Evolutionary conservation across 23 tunicate genomes (phyloP), one percentile per base, ranked within the genome.

Genomic region (Trididemnum clinides): DNA sequence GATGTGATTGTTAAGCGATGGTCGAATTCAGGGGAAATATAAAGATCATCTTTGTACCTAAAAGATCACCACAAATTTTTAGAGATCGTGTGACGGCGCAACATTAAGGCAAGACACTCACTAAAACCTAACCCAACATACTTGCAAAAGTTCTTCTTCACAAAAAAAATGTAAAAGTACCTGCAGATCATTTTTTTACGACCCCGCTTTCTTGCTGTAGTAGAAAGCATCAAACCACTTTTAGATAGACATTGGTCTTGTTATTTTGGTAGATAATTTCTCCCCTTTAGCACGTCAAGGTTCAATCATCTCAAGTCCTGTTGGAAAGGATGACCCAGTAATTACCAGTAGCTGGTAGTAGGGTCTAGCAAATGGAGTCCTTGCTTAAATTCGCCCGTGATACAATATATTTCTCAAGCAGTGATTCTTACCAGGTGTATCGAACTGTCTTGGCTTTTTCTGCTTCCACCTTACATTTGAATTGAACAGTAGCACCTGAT

Each of bases 391-490:
- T n/a, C n/a, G n/a, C n/a, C n/a, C n/a, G n/a, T 44, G 54, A 44
- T 44, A 44, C 12, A 7, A 44, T 15, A 7, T 10, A 44, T 44
- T 7, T 44, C 15, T 44, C 12, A 44, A 7, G 15, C 10, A 44
- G 54, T 44, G 10, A 7, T 20, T 31, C 85, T 66, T 36, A 92
- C 97, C 97, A 92, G 1, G 86, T 80, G 72, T 54, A 92, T 23
- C 50, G 58, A 27, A 92, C 64, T 1, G 58, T 69, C 18, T 84
- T 36, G 18, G 84, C 84, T 1, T 89, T 89, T 15, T 37, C 74
- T n/a, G 37, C 87, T 10, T 84, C 84, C 23, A 92, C 88, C 74
- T 64, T 79, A 58, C 92, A 88, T 32, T 73, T 81, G 71, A 92
- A 84, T 28, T 23, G 30, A 29, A 88, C 82, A 34, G 25, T 71